phyloP scores from a whole-genome alignment of 2,113 vertebrate species.

The Micronisus gabar region DNA sequence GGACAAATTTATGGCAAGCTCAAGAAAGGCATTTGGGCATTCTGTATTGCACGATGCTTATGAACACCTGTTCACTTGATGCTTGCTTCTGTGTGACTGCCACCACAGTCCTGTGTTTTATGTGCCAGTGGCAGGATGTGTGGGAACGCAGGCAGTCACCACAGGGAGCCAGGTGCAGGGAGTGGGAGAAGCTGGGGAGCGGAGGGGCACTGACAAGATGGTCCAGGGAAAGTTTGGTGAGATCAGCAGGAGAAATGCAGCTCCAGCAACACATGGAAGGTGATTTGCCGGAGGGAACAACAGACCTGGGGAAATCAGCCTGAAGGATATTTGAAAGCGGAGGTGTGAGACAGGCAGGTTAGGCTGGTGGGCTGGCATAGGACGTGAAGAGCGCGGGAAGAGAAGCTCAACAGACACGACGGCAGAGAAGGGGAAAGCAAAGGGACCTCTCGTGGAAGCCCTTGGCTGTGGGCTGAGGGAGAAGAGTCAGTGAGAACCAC shows the following conservation, averaged over 20 bases:
- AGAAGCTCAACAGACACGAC: background rate
- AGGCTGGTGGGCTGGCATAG: background rate
- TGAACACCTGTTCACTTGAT: background rate
- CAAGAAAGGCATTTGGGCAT: background rate
- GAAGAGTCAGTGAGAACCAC: background rate
- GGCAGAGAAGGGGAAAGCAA: background rate
- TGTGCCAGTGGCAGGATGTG: background rate
- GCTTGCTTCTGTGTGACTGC: background rate
- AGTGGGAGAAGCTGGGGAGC: background rate
- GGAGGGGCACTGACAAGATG: background rate
- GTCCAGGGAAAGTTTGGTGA: background rate
- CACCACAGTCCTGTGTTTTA: background rate
- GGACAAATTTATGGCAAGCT: background rate
- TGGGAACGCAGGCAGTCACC: background rate
- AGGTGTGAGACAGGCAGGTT: background rate
- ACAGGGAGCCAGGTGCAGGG: accelerated
- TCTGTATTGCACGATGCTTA: background rate
- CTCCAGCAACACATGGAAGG: background rate
- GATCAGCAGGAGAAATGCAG: background rate
- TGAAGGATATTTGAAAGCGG: background rate
- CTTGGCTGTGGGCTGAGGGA: background rate
- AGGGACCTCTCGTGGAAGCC: background rate
- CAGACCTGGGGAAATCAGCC: background rate
- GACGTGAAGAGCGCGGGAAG: background rate
- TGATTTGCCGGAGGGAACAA: background rate